Base-by-base conservation (phyloP, 2,113 vertebrate genomes). In the Mormyrus iriodes region DNA sequence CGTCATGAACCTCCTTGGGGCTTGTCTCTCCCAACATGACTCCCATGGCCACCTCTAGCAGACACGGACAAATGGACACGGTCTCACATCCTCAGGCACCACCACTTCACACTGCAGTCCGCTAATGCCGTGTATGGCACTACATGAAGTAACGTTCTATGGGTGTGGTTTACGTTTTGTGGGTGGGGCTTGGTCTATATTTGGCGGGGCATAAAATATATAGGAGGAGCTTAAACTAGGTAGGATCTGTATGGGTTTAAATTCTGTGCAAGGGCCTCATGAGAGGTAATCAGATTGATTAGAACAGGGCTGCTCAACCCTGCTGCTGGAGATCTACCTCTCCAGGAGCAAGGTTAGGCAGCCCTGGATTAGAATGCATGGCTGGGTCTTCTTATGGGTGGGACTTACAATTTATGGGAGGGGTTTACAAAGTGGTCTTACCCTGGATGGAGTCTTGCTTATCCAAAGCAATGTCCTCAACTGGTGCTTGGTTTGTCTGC, bases 21-120 rank as follows among this genome's bases (percentile, higher is more conserved):
- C 86, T 87, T 39, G 31, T 46, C 46, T 90, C 86, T 5, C n/a
- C 44, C 3, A 53, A 10, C 9, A 49, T 65, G 21, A 58, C 4
- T 21, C 84, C 85, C 85, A 88, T 9, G 76, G 65, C 7, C 46
- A 86, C 49, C 15, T 87, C 90, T 90, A 42, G 21, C 49, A 58
- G 51, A 42, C 85, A 87, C 55, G 42, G 46, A 44, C 9, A 61
- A 19, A 24, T 9, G 17, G 3, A n/a, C 51, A 86, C 2, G 21
- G 24, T 17, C 8, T 27, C 9, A 12, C 24, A 7, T 39, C 15
- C 73, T 42, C 17, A 42, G 17, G 15, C 31, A 15, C 73, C 48
- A 8, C 8, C 83, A 48, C 83, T 8, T 27, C 48, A 51, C 83
- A 27, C 24, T 21, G 13, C 15, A 21, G 51, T 39, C 52, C n/a